Conservation (phyloP, 2,888 invertebrate species). For the Ashinkailepas kermadecensis region DNA sequence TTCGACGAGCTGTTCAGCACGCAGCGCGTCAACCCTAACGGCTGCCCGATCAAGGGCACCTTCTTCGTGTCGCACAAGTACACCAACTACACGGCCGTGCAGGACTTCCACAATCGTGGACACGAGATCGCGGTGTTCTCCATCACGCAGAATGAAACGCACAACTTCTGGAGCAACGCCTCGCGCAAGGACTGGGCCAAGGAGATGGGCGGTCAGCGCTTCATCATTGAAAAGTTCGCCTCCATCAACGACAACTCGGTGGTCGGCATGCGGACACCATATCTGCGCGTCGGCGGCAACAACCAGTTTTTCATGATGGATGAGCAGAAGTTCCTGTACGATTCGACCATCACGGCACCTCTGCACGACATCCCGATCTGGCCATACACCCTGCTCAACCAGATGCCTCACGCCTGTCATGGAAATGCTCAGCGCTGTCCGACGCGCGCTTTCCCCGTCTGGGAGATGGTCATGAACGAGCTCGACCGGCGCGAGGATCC, state of each 20-base stretch:
- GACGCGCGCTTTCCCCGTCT: constrained; percentile 83
- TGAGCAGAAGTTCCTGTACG: constrained; percentile 88
- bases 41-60: constrained; percentile 85
- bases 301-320: constrained; percentile 97
- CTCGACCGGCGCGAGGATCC: constrained; percentile 86
- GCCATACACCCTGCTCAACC: constrained; percentile 98
- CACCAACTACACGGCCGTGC: constrained; percentile 85
- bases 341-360: constrained; percentile 88
- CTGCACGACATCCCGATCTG: constrained; percentile 85
- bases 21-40: constrained; percentile 83
- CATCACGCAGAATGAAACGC: constrained; percentile 85
- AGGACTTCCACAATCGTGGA: constrained; percentile 81
- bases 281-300: constrained; percentile 84
- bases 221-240: constrained; percentile 79
- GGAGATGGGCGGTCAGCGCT: constrained; percentile 90
- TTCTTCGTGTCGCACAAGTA: constrained; percentile 90
- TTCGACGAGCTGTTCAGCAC: constrained; percentile 88
- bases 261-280: constrained; percentile 83
- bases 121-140: constrained; percentile 91
- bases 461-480: constrained; percentile 96
- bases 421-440: constrained; percentile 87
- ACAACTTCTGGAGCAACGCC: constrained; percentile 87
- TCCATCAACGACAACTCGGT: constrained; percentile 86
- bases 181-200: constrained; percentile 88
- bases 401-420: constrained; percentile 89